These are phyloP conservation scores for Temnothorax curvispinosus DNA, from an alignment of 1,140 invertebrate genomes.

Conservation along the genomic window DNA sequence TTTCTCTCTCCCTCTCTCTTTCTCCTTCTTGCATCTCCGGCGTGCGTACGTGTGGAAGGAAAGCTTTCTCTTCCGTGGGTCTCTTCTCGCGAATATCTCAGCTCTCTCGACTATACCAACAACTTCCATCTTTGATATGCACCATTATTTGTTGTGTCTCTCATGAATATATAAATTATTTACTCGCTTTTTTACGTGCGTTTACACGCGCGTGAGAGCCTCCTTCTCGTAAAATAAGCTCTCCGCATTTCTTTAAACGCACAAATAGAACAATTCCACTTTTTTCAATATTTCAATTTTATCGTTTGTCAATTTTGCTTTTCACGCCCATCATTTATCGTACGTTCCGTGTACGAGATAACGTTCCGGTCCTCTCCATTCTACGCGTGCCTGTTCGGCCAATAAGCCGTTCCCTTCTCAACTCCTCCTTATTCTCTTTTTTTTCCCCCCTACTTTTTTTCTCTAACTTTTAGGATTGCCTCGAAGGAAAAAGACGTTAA, in stretches of 20 bases:
- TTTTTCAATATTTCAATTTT: neutral
- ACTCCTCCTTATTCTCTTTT: slow-evolving; percentile 20
- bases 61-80: slow-evolving; percentile 53
- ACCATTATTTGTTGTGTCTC: neutral
- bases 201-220: neutral
- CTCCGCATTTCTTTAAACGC: neutral
- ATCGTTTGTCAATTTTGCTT: neutral
- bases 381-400: neutral
- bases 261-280: neutral
- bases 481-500: slow-evolving; percentile 55
- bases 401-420: neutral
- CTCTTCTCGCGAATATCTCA: slow-evolving; percentile 46
- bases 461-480: slow-evolving; percentile 36
- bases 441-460: slow-evolving; percentile 38
- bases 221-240: neutral
- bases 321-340: neutral
- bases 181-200: neutral
- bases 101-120: slow-evolving; percentile 28
- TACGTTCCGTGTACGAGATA: neutral
- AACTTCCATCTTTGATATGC: slow-evolving; percentile 39
- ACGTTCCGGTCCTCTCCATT: neutral
- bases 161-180: slow-evolving; percentile 44
- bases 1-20: neutral
- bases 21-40: slow-evolving; percentile 41
- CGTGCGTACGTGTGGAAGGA: slow-evolving; percentile 69